Evolutionary conservation across 2,888 invertebrate genomes (phyloP), one percentile per base, ranked within the genome.

Genomic region (Eupsilia transversa): DNA sequence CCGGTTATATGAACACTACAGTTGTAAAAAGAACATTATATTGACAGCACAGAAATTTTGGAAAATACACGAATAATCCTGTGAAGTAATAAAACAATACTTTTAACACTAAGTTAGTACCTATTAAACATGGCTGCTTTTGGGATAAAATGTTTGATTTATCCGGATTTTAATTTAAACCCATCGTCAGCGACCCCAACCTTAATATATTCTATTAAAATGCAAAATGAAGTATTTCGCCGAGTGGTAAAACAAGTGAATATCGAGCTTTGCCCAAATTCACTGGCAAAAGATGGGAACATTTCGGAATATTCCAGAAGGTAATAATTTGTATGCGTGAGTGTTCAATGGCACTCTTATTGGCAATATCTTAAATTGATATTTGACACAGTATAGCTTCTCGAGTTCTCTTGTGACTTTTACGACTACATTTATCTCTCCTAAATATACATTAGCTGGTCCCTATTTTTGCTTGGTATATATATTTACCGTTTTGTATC

Each of bases 361-460:
- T 84, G 84, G 87, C 92, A 92, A 93, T 94, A 93, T 93, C 90
- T 90, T 88, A 93, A 93, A 92, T 92, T 92, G 91, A 94, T 94
- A 93, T 93, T 93, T 92, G 93, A 93, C 93, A 91, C 89, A 88
- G 90, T 89, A 91, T 89, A 85, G 71, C 82, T 72, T 80, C 79
- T 83, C 84, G 86, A 79, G 80, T 86, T 89, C 88, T 84, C 86
- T 79, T 88, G 87, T 87, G 92, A 93, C 92, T 88, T 93, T 94
- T 93, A 94, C 88, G 88, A 87, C 87, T 77, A 81, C 87, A 87
- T 91, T 91, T 90, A 90, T 90, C 81, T 85, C 87, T 87, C 86
- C 87, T 88, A 90, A 91, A 91, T 89, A 89, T 90, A 89, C 90
- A 90, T 91, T 90, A 90, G 88, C 79, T 71, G 79, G 35, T 77